Conservation (phyloP, 2,888 invertebrate species). For the Pristionchus maxplancki region DNA sequence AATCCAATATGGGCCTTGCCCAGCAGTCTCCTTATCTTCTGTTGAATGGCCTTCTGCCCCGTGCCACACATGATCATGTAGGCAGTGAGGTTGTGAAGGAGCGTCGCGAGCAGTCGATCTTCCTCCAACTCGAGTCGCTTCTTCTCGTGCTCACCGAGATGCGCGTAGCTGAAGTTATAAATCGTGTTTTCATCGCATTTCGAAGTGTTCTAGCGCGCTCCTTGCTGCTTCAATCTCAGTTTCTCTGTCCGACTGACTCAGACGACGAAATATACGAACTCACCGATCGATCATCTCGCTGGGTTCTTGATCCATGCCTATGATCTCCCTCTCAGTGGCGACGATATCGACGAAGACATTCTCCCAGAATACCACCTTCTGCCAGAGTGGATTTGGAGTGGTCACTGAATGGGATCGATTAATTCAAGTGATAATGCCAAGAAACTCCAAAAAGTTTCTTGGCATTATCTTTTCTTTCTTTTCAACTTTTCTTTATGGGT, state of each 20-base stretch:
- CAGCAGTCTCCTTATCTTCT: conserved; percentile 57
- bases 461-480: no score
- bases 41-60: conserved; percentile 71
- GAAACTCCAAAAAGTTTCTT: no score
- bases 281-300: conserved; percentile 76
- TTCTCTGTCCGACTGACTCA: no score
- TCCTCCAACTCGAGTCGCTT: conserved; percentile 98
- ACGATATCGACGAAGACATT: conserved; percentile 98
- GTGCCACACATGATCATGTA: conserved; percentile 85
- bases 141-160: conserved; percentile 78
- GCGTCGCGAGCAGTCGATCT: conserved; percentile 93
- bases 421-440: no score
- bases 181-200: neutral
- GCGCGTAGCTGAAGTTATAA: conserved; percentile 68
- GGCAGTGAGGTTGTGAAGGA: conserved; percentile 95
- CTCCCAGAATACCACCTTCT: conserved; percentile 99
- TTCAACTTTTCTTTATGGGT: no score
- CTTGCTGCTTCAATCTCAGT: no score
- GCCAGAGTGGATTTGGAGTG: conserved; percentile 85
- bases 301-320: conserved; percentile 94
- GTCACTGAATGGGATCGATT: conserved; percentile 57
- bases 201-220: no score
- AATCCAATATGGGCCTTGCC: conserved; percentile 99
- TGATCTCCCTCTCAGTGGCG: conserved; percentile 95
- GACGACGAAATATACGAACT: no score